Conservation (phyloP, 2,797 vertebrate genomes). For the Lagodon rhomboides region DNA sequence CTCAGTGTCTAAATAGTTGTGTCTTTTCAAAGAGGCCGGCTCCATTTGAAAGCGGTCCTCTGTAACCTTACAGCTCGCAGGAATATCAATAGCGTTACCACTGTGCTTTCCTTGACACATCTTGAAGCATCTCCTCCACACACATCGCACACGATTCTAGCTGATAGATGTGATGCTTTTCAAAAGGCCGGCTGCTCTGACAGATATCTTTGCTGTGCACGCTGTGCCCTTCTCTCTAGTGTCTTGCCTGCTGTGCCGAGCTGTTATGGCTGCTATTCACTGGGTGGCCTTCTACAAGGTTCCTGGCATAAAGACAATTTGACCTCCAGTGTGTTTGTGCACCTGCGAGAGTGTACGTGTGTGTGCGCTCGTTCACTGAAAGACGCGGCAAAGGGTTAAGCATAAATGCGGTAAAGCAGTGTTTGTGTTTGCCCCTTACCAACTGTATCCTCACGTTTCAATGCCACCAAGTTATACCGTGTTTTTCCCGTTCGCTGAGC, state of each 20-base stretch:
- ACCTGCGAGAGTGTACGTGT: neutral
- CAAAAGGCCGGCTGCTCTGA: constrained; percentile 56
- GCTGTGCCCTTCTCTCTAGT: constrained; percentile 65
- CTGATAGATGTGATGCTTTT: constrained; percentile 69
- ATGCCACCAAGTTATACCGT: neutral
- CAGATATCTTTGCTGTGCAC: constrained; percentile 48
- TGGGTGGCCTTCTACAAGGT: constrained; percentile 63
- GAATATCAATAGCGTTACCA: constrained; percentile 63
- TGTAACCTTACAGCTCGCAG: constrained; percentile 49
- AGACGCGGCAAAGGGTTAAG: constrained; percentile 29
- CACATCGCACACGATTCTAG: constrained; percentile 45
- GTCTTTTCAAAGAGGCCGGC: constrained; percentile 46
- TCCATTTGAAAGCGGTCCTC: constrained; percentile 54
- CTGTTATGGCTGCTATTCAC: constrained; percentile 67
- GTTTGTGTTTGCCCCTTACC: constrained; percentile 23
- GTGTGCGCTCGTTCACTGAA: constrained; percentile 24
- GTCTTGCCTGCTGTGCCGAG: constrained; percentile 53
- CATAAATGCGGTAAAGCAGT: constrained; percentile 35
- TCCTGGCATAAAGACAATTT: constrained; percentile 56
- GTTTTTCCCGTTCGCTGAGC: neutral
- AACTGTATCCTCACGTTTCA: constrained; percentile 3
- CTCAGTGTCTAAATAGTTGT: constrained; percentile 42
- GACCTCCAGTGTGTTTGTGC: constrained; percentile 55
- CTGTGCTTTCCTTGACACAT: constrained; percentile 70
- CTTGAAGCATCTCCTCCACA: constrained; percentile 61